Conservation (phyloP, 2,888 invertebrate genomes). For the Chaitophorus viminalis region DNA sequence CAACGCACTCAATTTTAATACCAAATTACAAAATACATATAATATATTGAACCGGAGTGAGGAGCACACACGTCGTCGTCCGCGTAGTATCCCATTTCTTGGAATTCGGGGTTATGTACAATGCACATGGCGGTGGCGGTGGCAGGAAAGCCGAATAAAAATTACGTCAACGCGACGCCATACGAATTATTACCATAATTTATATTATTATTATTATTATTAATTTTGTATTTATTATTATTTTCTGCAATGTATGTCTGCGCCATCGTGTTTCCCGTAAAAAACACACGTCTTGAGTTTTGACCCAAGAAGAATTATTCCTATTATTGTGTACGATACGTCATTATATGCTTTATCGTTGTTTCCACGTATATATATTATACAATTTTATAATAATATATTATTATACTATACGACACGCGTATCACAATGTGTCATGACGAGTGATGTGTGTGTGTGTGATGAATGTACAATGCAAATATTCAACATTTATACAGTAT, state of each 20-base stretch:
- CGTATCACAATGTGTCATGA: neutral
- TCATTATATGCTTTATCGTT: neutral
- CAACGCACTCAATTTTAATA: neutral
- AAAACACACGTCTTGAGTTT: too few relatives aligned
- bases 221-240: too few relatives aligned
- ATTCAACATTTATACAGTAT: neutral
- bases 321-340: neutral
- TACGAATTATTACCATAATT: neutral
- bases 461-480: neutral
- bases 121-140: neutral
- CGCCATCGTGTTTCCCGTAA: neutral
- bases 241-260: neutral
- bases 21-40: too few relatives aligned
- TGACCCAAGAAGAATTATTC: too few relatives aligned
- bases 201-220: too few relatives aligned
- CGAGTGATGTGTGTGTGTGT: neutral
- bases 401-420: neutral
- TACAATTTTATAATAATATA: too few relatives aligned
- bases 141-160: neutral
- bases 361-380: neutral
- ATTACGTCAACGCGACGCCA: neutral
- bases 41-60: neutral
- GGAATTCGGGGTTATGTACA: slow-evolving; percentile 47
- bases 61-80: neutral
- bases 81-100: slow-evolving; percentile 40